Evolutionary conservation across 2,797 vertebrate genomes (phyloP), one percentile per base, ranked within the genome.

Genomic region (Borostomias antarcticus): DNA sequence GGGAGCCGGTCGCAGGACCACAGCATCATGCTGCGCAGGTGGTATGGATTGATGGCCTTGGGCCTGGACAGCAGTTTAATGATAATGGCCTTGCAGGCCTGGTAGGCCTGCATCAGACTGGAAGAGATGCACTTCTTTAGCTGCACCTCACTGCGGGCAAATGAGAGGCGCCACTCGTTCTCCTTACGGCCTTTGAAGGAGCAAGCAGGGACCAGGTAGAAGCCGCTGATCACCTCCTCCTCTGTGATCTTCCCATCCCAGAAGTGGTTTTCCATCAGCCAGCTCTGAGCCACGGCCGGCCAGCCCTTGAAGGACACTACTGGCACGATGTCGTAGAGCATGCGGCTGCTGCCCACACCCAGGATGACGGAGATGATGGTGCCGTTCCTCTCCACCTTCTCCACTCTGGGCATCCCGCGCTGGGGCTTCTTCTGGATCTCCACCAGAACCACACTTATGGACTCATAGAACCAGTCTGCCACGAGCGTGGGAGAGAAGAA

Each of bases 251-350:
- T 98, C 40, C 97, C 97, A 0, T 98, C 97, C 97, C 97, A 98
- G 84, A 98, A 98, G 87, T 98, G 97, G 89, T 98, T 98, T 83
- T 98, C 97, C 96, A 98, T 98, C 82, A 98, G 89, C 97, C 97
- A 98, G 88, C 95, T 96, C 88, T 98, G 97, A 1, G 97, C 97
- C 4, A 98, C 96, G 0, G 96, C 97, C 0, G 97, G 97, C 97
- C 97, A 98, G 25, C 97, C 97, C 75, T 98, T 98, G 74, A 98
- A 98, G 0, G 97, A 98, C 4, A 98, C 97, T 66, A 98, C 97
- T 0, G 97, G 97, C 50, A 98, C 95, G 1, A 98, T 93, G 79
- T 98, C 97, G 0, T 98, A 98, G 2, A 98, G 86, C 95, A 98
- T 96, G 40, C 96, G 95, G 82, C 97, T 98, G 92, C 95, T 96